These are phyloP conservation scores for Phrynocephalus vlangalii DNA, from an alignment of 2,797 vertebrate species.

Conservation along the genomic window DNA sequence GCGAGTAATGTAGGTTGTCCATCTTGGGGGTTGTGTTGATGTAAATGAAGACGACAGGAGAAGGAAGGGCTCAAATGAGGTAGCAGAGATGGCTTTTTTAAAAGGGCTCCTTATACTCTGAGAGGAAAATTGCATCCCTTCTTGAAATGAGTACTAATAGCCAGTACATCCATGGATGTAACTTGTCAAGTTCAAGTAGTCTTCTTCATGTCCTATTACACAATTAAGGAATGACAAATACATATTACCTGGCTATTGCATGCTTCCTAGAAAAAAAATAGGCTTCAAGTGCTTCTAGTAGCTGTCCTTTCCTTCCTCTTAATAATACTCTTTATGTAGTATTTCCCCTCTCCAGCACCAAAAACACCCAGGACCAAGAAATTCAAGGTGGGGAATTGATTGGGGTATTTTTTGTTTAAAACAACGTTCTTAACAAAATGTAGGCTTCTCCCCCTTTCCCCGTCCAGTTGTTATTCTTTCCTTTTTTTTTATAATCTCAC, in stretches of 20 bases:
- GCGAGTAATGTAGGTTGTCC: neutral
- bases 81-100: neutral
- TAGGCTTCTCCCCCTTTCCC: neutral
- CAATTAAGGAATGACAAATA: neutral
- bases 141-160: neutral
- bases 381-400: neutral
- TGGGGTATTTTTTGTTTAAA: neutral
- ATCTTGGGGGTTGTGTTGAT: neutral
- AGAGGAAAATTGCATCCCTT: neutral
- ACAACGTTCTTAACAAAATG: neutral
- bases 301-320: neutral
- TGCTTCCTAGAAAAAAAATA: constrained; percentile 2
- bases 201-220: neutral
- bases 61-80: neutral
- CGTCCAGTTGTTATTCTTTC: neutral
- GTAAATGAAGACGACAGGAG: neutral
- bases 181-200: neutral
- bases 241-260: neutral
- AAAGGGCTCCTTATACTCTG: neutral
- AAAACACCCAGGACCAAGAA: neutral
- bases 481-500: constrained; percentile 21
- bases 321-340: neutral
- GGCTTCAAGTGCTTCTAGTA: neutral
- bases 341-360: neutral
- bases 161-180: neutral